These are phyloP conservation scores for Gobius niger DNA, from an alignment of 2,113 vertebrate species.

Conservation along the genomic window DNA sequence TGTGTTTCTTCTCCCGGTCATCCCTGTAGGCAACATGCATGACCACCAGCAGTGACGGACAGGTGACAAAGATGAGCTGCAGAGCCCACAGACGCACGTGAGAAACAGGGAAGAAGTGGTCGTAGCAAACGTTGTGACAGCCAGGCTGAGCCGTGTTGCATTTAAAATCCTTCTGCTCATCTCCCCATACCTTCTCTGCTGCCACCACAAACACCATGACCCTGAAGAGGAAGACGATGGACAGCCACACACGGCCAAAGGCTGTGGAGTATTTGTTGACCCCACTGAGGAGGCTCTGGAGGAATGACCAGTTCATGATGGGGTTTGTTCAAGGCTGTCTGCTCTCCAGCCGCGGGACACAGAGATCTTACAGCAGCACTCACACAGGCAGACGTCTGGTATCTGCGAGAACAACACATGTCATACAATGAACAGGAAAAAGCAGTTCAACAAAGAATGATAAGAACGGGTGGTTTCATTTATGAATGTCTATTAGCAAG, in stretches of 20 bases:
- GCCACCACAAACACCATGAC: constrained; percentile 93
- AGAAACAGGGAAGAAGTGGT: constrained; percentile 91
- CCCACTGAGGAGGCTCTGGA: constrained; percentile 86
- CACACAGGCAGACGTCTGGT: constrained; percentile 4
- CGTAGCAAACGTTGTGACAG: constrained; percentile 91
- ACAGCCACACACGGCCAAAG: constrained; percentile 93
- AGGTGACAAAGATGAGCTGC: constrained; percentile 97
- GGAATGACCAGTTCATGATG: constrained; percentile 91
- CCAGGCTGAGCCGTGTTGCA: constrained; percentile 94
- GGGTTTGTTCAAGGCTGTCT: constrained; percentile 37
- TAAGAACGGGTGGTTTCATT: background rate
- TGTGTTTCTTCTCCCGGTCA: constrained; percentile 78
- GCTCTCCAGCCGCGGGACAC: constrained; percentile 48
- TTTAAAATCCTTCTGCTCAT: constrained; percentile 92
- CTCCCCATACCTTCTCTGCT: constrained; percentile 89
- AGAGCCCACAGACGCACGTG: constrained; percentile 96
- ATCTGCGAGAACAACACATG: background rate
- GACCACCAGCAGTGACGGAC: constrained; percentile 90
- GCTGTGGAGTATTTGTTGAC: constrained; percentile 95
- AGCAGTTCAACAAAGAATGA: background rate
- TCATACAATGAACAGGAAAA: background rate
- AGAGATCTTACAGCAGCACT: constrained; percentile 15
- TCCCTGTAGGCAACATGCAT: constrained; percentile 93
- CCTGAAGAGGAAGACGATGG: constrained; percentile 92
- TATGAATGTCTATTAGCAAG: too few species aligned